Base-by-base conservation (phyloP, 2,113 vertebrate genomes). In the Oncorhynchus tshawytscha region DNA sequence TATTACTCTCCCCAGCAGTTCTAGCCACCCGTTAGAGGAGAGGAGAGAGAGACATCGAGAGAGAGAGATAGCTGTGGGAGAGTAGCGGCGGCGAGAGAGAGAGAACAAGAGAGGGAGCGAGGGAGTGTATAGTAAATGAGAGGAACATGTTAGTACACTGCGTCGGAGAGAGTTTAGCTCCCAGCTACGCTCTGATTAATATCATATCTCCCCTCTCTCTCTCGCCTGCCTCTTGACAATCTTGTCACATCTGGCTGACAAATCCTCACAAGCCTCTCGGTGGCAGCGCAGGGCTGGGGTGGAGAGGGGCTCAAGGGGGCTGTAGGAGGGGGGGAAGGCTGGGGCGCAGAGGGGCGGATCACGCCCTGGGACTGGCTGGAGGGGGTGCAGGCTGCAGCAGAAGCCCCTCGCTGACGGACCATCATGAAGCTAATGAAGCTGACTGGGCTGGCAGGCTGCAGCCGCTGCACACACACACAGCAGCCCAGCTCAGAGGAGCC, bases 201-300 rank as follows among this genome's bases (percentile, higher is more conserved):
- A 94, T 96, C 94, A 95, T 92, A 94, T 94, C 95, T 94, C 93
- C 91, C n/a, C 93, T 90, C 92, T 92, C 87, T 90, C 90, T 92
- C 91, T 88, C 29, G 34, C 71, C 91, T 88, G 91, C 91, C 92
- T 93, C 92, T 89, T 93, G 90, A 94, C 94, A 92, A 95, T 94
- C 95, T 91, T 94, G 94, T 96, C 95, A 95, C 95, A 96, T 96
- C 95, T 96, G 95, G 94, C 95, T 94, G 95, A 95, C 94, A 95
- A 94, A 96, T 94, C 95, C 92, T 93, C 88, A 91, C 93, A 92
- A 94, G 94, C 93, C 91, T 91, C 90, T 88, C 91, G 92, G 91
- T 93, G 93, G 88, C 92, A 89, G 87, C 85, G 94, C 91, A 88
- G 89, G 90, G 75, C 72, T 65, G 27, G 68, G 22, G 72, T 69